Evolutionary conservation across 2,888 invertebrate genomes (phyloP).

Genomic region (Mythimna vitellina): DNA sequence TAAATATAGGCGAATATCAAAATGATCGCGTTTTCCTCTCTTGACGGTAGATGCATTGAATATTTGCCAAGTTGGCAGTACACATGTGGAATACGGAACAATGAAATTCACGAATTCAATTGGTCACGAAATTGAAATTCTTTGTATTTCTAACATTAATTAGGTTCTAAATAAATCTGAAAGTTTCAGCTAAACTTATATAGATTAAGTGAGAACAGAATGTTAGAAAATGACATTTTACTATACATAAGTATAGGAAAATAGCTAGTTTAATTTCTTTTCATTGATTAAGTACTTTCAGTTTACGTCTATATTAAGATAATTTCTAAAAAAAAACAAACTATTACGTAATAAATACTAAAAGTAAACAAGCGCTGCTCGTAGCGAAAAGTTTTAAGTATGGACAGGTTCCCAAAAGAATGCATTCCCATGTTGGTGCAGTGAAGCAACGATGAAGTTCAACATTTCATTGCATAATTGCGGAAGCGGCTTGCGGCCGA

Average conservation of each 20-base stretch:
- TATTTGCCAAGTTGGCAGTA: conserved; percentile 83
- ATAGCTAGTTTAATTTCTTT: not conserved
- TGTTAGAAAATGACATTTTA: not conserved
- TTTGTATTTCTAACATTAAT: conserved; percentile 34
- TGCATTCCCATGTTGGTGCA: conserved; percentile 65
- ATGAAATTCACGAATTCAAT: too few species aligned
- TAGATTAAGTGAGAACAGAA: not conserved
- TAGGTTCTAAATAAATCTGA: conserved; percentile 26
- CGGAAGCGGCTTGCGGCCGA: conserved; percentile 77
- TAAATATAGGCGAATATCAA: conserved; percentile 50
- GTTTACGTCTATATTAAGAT: not conserved
- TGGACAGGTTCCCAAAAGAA: conserved; percentile 44
- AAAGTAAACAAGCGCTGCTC: conserved; percentile 15
- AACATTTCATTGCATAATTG: conserved; percentile 84
- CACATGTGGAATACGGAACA: conserved; percentile 75
- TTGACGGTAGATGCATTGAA: conserved; percentile 75
- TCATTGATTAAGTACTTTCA: not conserved
- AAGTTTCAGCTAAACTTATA: not conserved
- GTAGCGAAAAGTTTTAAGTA: conserved; percentile 40
- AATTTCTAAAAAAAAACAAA: not conserved
- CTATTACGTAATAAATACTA: not conserved
- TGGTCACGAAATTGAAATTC: conserved; percentile 64
- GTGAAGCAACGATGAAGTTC: conserved; percentile 77
- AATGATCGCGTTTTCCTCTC: conserved; percentile 66
- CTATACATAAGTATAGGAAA: too few species aligned